Evolutionary conservation across 2,888 invertebrate species (phyloP).

Genomic region (Tipula lateralis): DNA sequence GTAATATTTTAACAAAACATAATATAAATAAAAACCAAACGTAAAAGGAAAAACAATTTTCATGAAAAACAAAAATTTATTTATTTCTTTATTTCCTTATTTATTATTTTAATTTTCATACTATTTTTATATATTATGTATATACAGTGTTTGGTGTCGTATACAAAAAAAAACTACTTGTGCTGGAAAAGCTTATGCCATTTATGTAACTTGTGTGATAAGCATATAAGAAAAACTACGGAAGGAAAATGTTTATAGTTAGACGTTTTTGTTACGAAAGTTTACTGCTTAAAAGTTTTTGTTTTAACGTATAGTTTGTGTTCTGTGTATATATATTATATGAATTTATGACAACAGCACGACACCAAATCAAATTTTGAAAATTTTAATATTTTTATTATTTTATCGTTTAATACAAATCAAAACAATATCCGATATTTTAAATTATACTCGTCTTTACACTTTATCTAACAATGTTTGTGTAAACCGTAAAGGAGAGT

Average conservation of each 20-base stretch:
- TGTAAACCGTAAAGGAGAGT: no score
- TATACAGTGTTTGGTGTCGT: not conserved
- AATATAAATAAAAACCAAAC: not conserved
- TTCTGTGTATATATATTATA: not conserved
- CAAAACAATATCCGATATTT: no score
- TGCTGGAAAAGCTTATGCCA: not conserved
- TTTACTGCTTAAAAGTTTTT: not conserved
- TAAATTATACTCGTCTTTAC: no score
- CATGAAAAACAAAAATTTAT: not conserved
- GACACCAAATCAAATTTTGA: not conserved
- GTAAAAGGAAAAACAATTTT: not conserved
- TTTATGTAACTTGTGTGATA: not conserved
- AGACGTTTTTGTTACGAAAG: not conserved
- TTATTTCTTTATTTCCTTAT: not conserved
- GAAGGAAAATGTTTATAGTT: not conserved
- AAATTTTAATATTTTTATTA: not conserved
- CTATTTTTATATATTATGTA: not conserved
- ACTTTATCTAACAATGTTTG: no score
- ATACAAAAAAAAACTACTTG: not conserved
- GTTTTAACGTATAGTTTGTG: not conserved
- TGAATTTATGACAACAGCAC: not conserved
- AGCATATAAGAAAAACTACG: not conserved
- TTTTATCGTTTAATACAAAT: not conserved
- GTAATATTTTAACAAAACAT: not conserved
- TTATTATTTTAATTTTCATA: not conserved